Conservation (phyloP, 2,113 vertebrate species). For the Lagopus leucura region DNA sequence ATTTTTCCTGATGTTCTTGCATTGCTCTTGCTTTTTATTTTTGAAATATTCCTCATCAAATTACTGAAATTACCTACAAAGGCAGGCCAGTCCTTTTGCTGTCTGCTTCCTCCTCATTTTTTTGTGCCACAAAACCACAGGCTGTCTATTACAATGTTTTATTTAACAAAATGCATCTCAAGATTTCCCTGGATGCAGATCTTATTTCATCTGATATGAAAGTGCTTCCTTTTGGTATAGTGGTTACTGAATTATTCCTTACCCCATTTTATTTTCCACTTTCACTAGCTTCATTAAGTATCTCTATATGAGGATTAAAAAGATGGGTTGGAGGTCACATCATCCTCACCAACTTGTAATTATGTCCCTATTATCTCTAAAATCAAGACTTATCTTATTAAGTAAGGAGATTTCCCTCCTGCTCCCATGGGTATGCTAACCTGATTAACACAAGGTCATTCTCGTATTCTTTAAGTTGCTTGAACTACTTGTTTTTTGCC, state of each 20-base stretch:
- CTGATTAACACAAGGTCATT: slow-evolving; percentile 71
- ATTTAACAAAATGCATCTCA: neutral
- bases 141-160: neutral
- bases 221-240: neutral
- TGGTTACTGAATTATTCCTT: neutral
- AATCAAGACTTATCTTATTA: slow-evolving; percentile 76
- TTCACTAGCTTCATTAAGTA: slow-evolving; percentile 56
- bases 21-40: neutral
- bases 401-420: slow-evolving; percentile 71
- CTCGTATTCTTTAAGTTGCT: slow-evolving; percentile 53
- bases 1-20: neutral
- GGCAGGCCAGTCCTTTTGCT: neutral
- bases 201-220: neutral
- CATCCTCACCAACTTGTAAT: slow-evolving; percentile 66
- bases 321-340: slow-evolving; percentile 66
- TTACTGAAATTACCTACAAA: neutral
- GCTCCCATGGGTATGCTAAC: slow-evolving; percentile 60
- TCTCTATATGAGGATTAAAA: slow-evolving; percentile 53
- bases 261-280: slow-evolving; percentile 42
- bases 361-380: slow-evolving; percentile 72
- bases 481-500: slow-evolving; percentile 65
- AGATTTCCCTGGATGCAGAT: neutral
- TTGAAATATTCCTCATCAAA: neutral
- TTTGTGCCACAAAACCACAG: neutral
- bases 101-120: neutral